Percentiles rank a stretch among this genome's conserved stretches.
Conservation (phyloP, 2,888 invertebrate species). For the Drosophila mulleri region DNA sequence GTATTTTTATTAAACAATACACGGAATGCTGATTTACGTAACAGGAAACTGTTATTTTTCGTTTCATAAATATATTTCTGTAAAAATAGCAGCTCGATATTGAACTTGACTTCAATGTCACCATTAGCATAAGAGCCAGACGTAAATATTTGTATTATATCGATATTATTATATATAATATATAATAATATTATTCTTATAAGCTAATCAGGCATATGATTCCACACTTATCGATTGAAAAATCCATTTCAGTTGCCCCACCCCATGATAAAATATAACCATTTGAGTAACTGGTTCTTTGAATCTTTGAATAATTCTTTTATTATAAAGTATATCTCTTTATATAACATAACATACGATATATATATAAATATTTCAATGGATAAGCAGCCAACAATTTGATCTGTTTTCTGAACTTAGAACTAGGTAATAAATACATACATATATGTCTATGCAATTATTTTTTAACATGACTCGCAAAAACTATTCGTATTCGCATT, state of each 20-base stretch:
- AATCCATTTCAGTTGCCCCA: not conserved
- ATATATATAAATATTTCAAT: constrained; percentile 13
- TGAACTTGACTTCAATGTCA: too few relatives aligned
- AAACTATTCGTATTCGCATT: constrained; percentile 25
- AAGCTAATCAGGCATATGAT: too few relatives aligned
- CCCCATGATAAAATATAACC: not conserved
- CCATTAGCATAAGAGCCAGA: too few relatives aligned
- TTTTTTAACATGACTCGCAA: constrained; percentile 11
- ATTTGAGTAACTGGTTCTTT: constrained; percentile 9
- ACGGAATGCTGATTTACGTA: not conserved
- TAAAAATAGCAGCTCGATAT: too few relatives aligned
- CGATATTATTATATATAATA: too few relatives aligned
- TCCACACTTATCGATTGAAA: too few relatives aligned
- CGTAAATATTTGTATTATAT: not conserved
- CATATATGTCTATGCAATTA: constrained; percentile 41
- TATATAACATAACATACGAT: not conserved
- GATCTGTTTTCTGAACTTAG: constrained; percentile 17
- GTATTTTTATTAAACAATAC: not conserved
- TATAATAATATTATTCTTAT: too few relatives aligned
- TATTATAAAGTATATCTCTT: constrained; percentile 21
- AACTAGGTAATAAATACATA: constrained; percentile 54
- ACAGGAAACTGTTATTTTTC: not conserved
- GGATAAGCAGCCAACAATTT: constrained; percentile 15
- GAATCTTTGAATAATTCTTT: constrained; percentile 19
- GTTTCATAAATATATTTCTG: too few relatives aligned